A percentile compares a stretch with the other conserved stretches of the same genome.
phyloP scores from a whole-genome alignment of 2,113 vertebrate species.

The Cochlearius cochlearius region DNA sequence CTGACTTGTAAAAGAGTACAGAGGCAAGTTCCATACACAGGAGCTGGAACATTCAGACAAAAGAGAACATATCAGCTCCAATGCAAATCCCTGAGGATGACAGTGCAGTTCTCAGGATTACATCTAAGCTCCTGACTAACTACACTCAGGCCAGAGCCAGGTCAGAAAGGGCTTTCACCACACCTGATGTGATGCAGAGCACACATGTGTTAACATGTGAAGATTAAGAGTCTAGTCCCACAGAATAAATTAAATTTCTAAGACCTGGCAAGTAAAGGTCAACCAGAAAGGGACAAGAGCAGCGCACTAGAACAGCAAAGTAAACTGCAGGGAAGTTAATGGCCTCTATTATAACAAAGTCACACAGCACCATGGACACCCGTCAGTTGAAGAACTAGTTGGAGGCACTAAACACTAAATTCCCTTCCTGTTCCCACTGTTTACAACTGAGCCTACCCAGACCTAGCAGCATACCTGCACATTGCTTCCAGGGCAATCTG shows the following conservation, averaged over 20 bases:
- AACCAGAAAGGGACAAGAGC: background rate
- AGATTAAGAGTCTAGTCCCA: background rate
- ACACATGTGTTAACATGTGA: fast-evolving
- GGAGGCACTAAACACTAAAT: background rate
- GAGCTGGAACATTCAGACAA: background rate
- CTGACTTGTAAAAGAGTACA: background rate
- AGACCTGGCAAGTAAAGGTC: background rate
- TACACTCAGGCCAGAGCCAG: background rate
- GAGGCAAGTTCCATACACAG: background rate
- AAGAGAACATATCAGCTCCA: background rate
- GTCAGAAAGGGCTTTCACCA: background rate
- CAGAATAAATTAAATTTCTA: background rate
- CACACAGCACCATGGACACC: fast-evolving
- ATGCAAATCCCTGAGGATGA: background rate
- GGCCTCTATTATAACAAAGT: background rate
- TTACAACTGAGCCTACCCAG: background rate
- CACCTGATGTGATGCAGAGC: fast-evolving
- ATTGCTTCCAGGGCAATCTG: no score
- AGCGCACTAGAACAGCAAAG: background rate
- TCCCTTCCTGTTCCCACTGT: no score
- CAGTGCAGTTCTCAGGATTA: background rate
- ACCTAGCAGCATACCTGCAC: background rate
- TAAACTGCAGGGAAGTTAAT: background rate
- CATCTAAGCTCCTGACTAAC: background rate
- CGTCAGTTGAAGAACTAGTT: background rate